Percentiles rank a stretch among this genome's conserved stretches.
Evolutionary conservation across 30 jellyfish, hydroid and myxozoan genomes (phyloP).

Genomic region (Clytia hemisphaerica): DNA sequence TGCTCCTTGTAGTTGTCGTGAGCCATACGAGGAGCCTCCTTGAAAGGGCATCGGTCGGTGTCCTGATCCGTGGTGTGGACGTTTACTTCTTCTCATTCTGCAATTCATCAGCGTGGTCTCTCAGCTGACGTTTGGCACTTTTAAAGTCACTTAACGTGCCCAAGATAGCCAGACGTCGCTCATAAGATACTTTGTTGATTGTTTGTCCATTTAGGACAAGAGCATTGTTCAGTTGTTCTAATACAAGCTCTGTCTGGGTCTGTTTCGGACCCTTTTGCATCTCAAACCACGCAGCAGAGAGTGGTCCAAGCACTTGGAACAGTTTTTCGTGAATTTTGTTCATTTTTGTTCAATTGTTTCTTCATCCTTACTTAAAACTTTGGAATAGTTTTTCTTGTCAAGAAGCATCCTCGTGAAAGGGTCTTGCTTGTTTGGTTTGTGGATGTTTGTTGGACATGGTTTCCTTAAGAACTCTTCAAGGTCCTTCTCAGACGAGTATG

Average conservation of each 20-base stretch:
- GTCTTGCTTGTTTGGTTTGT: not conserved
- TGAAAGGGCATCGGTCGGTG: not conserved
- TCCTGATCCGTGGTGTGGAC: not conserved
- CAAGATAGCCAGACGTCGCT: not conserved
- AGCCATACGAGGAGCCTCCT: not conserved
- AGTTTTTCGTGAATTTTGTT: not conserved
- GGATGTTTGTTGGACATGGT: not conserved
- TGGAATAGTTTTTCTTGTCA: not conserved
- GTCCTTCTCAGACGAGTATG: slow-evolving; percentile 1
- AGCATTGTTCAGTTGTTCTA: not conserved
- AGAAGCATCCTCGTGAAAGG: not conserved
- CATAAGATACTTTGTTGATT: not conserved
- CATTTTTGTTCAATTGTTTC: too few relatives aligned
- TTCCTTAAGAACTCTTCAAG: not conserved
- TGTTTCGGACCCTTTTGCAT: too few relatives aligned
- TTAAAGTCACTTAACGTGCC: not conserved
- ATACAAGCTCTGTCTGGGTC: too few relatives aligned
- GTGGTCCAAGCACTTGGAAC: not conserved
- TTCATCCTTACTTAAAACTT: not conserved
- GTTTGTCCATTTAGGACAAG: not conserved
- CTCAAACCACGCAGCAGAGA: not conserved
- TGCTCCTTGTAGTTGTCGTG: not conserved
- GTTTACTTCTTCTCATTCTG: not conserved
- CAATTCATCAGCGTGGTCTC: not conserved
- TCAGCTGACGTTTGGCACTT: not conserved